phyloP scores from a whole-genome alignment of 1,140 invertebrate species.

The Diachasmimorpha longicaudata region DNA sequence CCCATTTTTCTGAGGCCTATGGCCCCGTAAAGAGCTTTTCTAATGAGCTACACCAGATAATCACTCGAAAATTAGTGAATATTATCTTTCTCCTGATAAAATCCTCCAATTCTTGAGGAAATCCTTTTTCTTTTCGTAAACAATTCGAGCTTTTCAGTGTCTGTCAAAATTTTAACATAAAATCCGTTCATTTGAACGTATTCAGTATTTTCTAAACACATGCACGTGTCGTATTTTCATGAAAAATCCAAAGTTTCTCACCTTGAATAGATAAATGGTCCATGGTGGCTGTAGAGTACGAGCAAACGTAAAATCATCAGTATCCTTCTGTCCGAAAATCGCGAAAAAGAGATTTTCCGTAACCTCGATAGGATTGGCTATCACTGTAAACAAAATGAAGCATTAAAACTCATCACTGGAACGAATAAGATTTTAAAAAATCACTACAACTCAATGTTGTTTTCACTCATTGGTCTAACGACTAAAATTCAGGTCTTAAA shows the following conservation, averaged over 20 bases:
- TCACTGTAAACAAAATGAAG: slow-evolving; percentile 74
- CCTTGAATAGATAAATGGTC: slow-evolving; percentile 83
- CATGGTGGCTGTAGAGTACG: slow-evolving; percentile 69
- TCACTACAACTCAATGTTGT: not conserved
- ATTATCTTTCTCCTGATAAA: too few species aligned
- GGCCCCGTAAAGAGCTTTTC: too few species aligned
- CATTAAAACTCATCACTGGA: slow-evolving; percentile 31
- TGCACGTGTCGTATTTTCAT: not conserved
- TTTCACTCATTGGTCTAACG: not conserved
- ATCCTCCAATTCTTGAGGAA: too few species aligned
- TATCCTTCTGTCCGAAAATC: slow-evolving; percentile 95
- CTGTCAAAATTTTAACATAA: too few species aligned
- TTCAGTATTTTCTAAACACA: too few species aligned
- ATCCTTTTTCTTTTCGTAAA: too few species aligned
- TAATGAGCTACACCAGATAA: too few species aligned
- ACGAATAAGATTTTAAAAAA: not conserved
- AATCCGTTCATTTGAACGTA: too few species aligned
- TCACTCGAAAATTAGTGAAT: too few species aligned
- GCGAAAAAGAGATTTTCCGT: slow-evolving; percentile 99
- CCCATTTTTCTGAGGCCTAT: too few species aligned
- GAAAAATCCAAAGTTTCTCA: slow-evolving; percentile 37
- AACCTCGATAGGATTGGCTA: slow-evolving; percentile 85
- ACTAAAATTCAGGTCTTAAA: not conserved
- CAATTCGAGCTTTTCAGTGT: too few species aligned
- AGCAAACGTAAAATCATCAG: slow-evolving; percentile 73